Evolutionary conservation across 2,797 vertebrate genomes (phyloP).

Genomic region (Petrocephalus schoutedeni): DNA sequence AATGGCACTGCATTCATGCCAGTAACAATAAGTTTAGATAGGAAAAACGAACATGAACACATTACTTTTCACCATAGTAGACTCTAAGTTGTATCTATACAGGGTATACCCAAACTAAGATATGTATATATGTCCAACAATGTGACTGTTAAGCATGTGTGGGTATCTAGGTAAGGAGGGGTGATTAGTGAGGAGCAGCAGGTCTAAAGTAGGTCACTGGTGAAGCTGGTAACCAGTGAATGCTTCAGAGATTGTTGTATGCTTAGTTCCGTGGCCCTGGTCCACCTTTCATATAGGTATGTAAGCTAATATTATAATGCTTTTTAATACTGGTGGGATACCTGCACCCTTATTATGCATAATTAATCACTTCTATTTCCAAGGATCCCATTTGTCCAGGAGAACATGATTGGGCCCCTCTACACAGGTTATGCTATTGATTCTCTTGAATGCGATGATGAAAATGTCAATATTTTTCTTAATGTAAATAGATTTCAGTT

Average conservation of each 20-base stretch:
- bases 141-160: background rate
- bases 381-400: too few species aligned
- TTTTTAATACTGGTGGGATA: background rate
- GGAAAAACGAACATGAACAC: background rate
- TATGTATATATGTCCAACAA: background rate
- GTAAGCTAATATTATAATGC: background rate
- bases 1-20: background rate
- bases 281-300: background rate
- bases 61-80: background rate
- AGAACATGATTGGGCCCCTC: too few species aligned
- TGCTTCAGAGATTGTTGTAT: background rate
- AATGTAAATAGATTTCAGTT: background rate
- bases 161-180: background rate
- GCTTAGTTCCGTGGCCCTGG: background rate
- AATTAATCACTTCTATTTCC: too few species aligned
- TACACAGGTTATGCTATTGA: too few species aligned
- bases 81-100: background rate
- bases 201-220: background rate
- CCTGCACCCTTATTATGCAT: background rate
- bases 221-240: background rate
- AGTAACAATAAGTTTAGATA: too few species aligned
- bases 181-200: background rate
- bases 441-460: background rate
- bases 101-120: background rate
- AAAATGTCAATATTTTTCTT: background rate